These are phyloP conservation scores for Frankliniella fusca DNA, from an alignment of 2,888 invertebrate species.

Conservation along the genomic window DNA sequence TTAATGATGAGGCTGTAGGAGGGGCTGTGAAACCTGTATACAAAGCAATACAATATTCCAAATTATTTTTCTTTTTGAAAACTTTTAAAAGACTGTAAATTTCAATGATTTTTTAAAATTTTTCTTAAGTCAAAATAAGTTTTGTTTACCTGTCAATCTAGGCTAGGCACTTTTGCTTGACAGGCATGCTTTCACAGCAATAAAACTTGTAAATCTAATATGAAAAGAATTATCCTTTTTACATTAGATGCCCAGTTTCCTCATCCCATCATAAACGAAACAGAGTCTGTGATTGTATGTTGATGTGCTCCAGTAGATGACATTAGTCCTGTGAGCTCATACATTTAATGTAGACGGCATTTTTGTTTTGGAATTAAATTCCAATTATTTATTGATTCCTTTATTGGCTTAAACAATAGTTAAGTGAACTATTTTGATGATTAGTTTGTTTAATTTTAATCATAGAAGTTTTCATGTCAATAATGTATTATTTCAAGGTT, in stretches of 20 bases:
- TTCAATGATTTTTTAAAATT: not conserved
- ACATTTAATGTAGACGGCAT: not conserved
- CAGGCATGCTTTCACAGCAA: not conserved
- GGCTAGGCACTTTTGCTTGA: not conserved
- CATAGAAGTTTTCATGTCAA: not conserved
- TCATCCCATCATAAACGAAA: constrained; percentile 11
- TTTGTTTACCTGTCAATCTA: not conserved
- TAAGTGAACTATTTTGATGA: not conserved
- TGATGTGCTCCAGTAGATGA: constrained; percentile 1
- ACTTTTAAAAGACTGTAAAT: not conserved
- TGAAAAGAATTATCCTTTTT: not conserved
- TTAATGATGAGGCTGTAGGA: constrained; percentile 12
- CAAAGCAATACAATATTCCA: constrained; percentile 9
- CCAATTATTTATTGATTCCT: constrained; percentile 13
- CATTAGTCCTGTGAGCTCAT: not conserved
- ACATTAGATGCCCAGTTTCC: not conserved
- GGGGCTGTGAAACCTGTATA: constrained; percentile 6
- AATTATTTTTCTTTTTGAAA: not conserved
- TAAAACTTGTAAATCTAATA: not conserved
- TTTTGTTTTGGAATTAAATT: constrained; percentile 5
- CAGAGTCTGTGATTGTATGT: constrained; percentile 18
- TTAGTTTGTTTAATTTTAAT: not conserved
- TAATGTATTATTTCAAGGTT: not conserved
- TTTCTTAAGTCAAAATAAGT: not conserved
- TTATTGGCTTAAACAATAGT: not conserved